A percentile compares a stretch with the other conserved stretches of the same genome.
Conservation (phyloP, 1,140 invertebrate species). For the Halictus rubicundus region DNA sequence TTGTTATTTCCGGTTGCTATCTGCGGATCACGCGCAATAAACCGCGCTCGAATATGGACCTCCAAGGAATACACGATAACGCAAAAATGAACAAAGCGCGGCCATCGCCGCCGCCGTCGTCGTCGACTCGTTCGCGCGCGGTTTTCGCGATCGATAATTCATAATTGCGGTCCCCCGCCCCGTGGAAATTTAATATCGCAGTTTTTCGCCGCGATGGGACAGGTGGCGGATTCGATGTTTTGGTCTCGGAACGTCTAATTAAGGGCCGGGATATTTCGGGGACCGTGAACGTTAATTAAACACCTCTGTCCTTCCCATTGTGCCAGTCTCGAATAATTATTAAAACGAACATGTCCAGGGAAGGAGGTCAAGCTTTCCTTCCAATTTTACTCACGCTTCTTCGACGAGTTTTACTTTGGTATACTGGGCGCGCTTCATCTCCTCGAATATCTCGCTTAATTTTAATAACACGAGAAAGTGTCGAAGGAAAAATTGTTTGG, state of each 20-base stretch:
- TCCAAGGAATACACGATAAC: background rate
- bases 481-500: no score
- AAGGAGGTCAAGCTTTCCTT: no score
- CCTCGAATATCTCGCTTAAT: no score
- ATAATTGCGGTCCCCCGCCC: background rate
- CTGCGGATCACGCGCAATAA: background rate
- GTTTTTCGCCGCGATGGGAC: background rate
- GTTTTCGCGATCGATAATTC: background rate
- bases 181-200: background rate
- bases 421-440: no score
- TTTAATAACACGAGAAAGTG: no score
- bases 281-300: background rate
- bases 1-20: slow-evolving; percentile 2
- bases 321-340: no score
- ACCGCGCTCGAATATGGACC: background rate
- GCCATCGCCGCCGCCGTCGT: no score
- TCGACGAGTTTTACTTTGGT: background rate
- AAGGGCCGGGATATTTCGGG: background rate
- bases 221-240: background rate
- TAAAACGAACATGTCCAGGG: no score
- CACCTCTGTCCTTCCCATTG: no score
- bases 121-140: background rate
- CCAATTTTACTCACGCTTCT: no score
- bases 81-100: background rate
- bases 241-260: background rate